Base-by-base conservation (phyloP, 2,113 vertebrate genomes). In the Mirza zaza region DNA sequence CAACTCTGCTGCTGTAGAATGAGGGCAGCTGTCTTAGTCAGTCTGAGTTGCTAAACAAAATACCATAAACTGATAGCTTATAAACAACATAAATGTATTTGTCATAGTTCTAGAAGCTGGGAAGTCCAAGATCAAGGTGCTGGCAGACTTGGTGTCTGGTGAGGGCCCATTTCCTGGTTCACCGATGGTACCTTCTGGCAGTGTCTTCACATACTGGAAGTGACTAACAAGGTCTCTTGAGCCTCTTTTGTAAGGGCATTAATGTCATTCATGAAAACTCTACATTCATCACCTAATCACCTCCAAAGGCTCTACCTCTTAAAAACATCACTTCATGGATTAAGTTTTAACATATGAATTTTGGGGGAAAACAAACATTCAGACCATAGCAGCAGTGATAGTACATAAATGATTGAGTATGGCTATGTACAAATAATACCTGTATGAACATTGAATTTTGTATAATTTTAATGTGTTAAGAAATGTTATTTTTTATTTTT, bases 1-100 rank as follows among this genome's bases (percentile, higher is more conserved):
- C 10, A 27, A 5, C 1, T 48, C 17, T 75, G 21, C n/a, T n/a
- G 11, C 5, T 50, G 11, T 7, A 2, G 0, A 2, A 0, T 25
- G 9, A 34, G 27, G 20, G 14, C 13, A 39, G 8, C 13, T 36
- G 10, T 91, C 10, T 79, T 5, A 59, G 5, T 0, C 5, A 50
- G 29, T 27, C 21, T 29, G 4, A 2, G 9, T 6, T 77, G 23
- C 6, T 25, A 17, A 48, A 5, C 4, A 59, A 68, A 59, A 48
- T 68, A 13, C 11, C 15, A 4, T 36, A 32, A 11, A 80, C 23
- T 21, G 2, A 3, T 70, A 34, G 14, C 15, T 61, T 61, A 5
- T 34, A 39, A 50, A 70, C 4, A 79, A 12, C 3, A 65, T 7
- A 63, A 32, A 52, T 17, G 32, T 21, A 34, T 63, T 21, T 61